phyloP scores from a whole-genome alignment of 1,140 invertebrate genomes.

The Drosophila littoralis region DNA sequence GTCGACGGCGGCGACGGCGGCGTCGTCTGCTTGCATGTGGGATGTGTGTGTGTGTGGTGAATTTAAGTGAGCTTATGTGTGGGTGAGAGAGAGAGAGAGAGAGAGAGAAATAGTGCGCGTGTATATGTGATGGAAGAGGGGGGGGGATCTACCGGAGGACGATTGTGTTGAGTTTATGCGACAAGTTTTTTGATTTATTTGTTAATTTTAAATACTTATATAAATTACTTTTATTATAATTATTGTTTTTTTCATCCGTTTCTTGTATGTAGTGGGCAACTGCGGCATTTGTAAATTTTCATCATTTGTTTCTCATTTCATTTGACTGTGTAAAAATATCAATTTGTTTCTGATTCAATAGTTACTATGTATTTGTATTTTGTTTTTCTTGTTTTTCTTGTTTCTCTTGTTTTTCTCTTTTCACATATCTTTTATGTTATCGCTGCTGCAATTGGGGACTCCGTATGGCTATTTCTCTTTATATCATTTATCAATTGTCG shows the following conservation, averaged over 20 bases:
- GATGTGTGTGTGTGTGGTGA: slow-evolving; percentile 22
- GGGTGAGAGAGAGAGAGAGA: slow-evolving; percentile 31
- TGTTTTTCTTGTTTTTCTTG: slow-evolving; percentile 24
- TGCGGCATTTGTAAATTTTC: slow-evolving; percentile 80
- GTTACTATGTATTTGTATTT: slow-evolving; percentile 60
- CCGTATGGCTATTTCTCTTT: slow-evolving; percentile 44
- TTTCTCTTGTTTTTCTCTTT: slow-evolving; percentile 53
- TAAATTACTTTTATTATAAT: slow-evolving; percentile 81
- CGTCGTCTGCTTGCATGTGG: slow-evolving; percentile 31
- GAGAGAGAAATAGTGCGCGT: slow-evolving; percentile 37
- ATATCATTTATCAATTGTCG: slow-evolving; percentile 36
- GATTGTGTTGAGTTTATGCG: slow-evolving; percentile 60
- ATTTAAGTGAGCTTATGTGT: slow-evolving; percentile 4
- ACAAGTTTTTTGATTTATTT: slow-evolving; percentile 82
- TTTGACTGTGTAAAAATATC: slow-evolving; percentile 81
- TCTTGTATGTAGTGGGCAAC: slow-evolving; percentile 79
- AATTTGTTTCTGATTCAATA: slow-evolving; percentile 71
- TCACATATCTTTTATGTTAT: slow-evolving; percentile 49
- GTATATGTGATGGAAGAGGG: slow-evolving; percentile 21
- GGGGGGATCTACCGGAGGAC: slow-evolving; percentile 14
- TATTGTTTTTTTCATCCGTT: slow-evolving; percentile 74
- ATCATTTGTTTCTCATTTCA: slow-evolving; percentile 41
- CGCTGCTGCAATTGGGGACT: slow-evolving; percentile 58
- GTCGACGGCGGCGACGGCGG: slow-evolving; percentile 7
- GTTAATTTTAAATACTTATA: slow-evolving; percentile 82